Base-by-base conservation (phyloP, 2,113 vertebrate genomes). In the Hemicordylus capensis region DNA sequence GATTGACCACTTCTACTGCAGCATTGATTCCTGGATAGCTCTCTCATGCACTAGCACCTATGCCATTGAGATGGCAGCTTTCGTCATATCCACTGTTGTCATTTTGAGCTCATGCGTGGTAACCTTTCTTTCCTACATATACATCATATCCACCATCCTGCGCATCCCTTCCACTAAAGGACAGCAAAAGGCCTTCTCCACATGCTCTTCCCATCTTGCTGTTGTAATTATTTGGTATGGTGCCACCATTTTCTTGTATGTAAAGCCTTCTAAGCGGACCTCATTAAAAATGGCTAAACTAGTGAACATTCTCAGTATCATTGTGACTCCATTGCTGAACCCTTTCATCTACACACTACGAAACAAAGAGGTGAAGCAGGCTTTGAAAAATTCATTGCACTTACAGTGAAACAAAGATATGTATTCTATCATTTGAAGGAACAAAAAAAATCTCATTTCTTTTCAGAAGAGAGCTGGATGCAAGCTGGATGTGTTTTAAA, bases 101-200 rank as follows among this genome's bases (percentile, higher is more conserved):
- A 44, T 92, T 24, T 8, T 89, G 6, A 61, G 86, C 46, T 87
- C 82, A 0, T 19, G 86, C 28, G 51, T 75, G 1, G 37, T 85
- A 31, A 73, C 85, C 59, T 44, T 86, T n/a, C 15, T 90, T 19
- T 86, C 90, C 3, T 90, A 88, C 12, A 69, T 83, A n/a, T 85
- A 39, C 59, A 85, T 88, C 58, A 83, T 86, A 28, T 59, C 61
- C 22, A 86, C 83, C 26, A 83, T 93, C n/a, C 1, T 90, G 34
- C 89, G 42, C 74, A 73, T 85, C 9, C 83, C 72, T 0, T 85
- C 85, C 8, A 79, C 83, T 28, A 70, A 12, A 19, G 73, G 89
- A n/a, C 84, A 86, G 51, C 87, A 86, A 58, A 91, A 87, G 8
- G 72, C 87, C 24, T 91, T 93, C 20, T 93, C 85, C 42, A 89